A percentile compares a stretch with the other conserved stretches of the same genome.
These are phyloP conservation scores for Dasypogon diadema DNA, from an alignment of 2,888 invertebrate genomes.

Conservation along the genomic window DNA sequence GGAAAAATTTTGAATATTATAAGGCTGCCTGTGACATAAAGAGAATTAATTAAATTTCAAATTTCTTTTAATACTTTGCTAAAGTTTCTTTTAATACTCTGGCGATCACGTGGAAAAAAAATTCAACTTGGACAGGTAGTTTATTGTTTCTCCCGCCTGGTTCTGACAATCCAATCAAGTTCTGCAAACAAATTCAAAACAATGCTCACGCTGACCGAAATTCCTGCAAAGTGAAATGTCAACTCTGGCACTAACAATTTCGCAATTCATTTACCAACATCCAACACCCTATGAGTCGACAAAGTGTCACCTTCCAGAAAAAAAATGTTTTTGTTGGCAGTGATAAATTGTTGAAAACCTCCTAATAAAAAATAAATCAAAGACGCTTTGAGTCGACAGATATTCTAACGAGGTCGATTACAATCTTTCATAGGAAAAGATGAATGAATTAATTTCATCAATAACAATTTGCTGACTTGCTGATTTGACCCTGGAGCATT, in stretches of 20 bases:
- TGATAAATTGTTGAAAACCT: constrained; percentile 5
- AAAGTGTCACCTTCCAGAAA: constrained; percentile 15
- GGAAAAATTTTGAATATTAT: no score
- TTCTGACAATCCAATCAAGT: no score
- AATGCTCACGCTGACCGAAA: neutral
- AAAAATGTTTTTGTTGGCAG: constrained; percentile 6
- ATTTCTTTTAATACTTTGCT: no score
- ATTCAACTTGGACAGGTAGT: no score
- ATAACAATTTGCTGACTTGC: constrained; percentile 16
- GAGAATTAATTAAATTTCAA: no score
- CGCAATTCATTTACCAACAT: constrained; percentile 38
- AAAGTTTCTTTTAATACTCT: no score
- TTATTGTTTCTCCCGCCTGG: no score
- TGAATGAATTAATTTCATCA: constrained; percentile 33
- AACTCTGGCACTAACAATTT: neutral
- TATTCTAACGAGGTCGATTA: constrained; percentile 28
- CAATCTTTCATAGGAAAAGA: neutral
- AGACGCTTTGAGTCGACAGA: neutral
- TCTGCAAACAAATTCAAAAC: constrained; percentile 1
- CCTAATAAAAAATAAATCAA: neutral
- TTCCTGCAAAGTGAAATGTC: constrained; percentile 16
- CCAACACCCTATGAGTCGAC: constrained; percentile 10
- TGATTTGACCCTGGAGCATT: neutral
- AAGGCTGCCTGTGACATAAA: no score
- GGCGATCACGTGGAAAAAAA: no score